Evolutionary conservation across 2,888 invertebrate species (phyloP), one percentile per base, ranked within the genome.

Genomic region (Mimas tiliae): DNA sequence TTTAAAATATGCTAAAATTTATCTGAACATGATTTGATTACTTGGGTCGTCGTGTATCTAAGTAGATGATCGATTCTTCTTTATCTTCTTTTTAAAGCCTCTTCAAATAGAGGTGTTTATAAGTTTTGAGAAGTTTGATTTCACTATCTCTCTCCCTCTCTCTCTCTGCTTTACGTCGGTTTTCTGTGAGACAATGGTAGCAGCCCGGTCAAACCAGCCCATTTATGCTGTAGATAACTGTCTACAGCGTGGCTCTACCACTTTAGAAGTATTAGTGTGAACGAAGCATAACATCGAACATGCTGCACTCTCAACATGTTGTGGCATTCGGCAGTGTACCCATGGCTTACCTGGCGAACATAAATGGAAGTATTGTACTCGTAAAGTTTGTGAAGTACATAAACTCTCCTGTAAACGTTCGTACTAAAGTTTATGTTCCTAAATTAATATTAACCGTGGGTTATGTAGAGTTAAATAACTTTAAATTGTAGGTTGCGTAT

Each of bases 321-420:
- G 53, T 53, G 53, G 14, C 53, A 53, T 34, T 55, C 9, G 38
- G 34, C 55, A 34, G 34, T 16, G 11, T 16, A 34, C 34, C 38
- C 4, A 16, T 16, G 42, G 12, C 19, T 16, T 58, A 42, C 19
- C 58, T 42, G 11, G 38, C 42, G 7, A 6, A 67, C 55, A 50
- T 55, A 67, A 58, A 67, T 63, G 50, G 67, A 64, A 58, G 67
- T 67, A 55, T 65, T 65, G 27, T 62, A 51, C 65, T 47, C 50
- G 55, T 67, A 64, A 64, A 38, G 34, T 63, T 19, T 11, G 55
- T 34, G 19, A 7, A 16, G 55, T 51, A 58, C 42, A 42, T 58
- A 42, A 58, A 58, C 11, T 58, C 12, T 19, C 16, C 19, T 16
- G 8, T 12, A 58, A 58, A 58, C 19, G 42, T 55, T 34, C 53